A percentile compares a stretch with the other conserved stretches of the same genome.
These are phyloP conservation scores for Carcharodon carcharias DNA, from an alignment of 2,797 vertebrate species.

Conservation along the genomic window DNA sequence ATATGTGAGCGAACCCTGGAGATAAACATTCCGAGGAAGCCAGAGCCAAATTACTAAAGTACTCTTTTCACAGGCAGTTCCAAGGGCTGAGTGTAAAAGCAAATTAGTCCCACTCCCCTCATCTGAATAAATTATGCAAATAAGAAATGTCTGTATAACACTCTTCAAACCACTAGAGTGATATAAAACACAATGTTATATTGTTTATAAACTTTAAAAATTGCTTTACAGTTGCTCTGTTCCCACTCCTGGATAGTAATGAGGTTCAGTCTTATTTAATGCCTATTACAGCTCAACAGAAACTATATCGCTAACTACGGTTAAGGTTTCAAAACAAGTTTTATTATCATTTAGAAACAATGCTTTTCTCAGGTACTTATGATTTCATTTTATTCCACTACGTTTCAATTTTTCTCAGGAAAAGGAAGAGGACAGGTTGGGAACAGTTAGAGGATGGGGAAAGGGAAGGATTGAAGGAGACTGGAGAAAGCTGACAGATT, in stretches of 20 bases:
- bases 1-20: neutral
- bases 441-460: neutral
- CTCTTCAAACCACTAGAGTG: neutral
- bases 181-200: neutral
- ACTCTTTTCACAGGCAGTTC: neutral
- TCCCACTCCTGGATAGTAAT: neutral
- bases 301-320: neutral
- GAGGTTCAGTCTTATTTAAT: neutral
- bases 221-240: conserved; percentile 2
- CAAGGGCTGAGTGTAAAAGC: neutral
- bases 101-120: conserved; percentile 22
- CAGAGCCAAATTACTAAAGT: neutral
- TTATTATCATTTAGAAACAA: neutral
- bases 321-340: neutral
- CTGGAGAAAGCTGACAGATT: too few species aligned
- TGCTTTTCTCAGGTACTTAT: neutral
- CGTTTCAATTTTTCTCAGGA: neutral
- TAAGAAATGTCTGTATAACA: neutral
- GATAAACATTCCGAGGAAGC: neutral
- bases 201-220: conserved; percentile 5
- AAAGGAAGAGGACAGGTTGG: too few species aligned
- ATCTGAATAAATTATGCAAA: conserved; percentile 32
- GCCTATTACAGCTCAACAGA: neutral
- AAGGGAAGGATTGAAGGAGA: too few species aligned
- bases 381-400: neutral